These are phyloP conservation scores for Ichneumon xanthorius DNA, from an alignment of 2,888 invertebrate genomes.

Conservation along the genomic window DNA sequence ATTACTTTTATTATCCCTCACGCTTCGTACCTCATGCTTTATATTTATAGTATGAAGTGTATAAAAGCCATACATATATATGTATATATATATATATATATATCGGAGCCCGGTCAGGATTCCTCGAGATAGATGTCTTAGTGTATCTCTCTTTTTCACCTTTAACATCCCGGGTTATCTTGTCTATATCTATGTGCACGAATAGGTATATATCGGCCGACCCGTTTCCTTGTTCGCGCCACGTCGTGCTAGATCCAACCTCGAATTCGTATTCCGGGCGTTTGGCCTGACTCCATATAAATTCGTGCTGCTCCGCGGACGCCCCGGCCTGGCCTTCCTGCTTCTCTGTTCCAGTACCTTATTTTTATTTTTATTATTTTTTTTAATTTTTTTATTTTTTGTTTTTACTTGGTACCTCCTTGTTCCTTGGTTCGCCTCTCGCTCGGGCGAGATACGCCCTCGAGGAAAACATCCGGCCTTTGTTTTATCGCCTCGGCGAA, in stretches of 20 bases:
- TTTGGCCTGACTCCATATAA: conserved; percentile 51
- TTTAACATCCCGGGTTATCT: conserved; percentile 30
- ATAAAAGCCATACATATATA: conserved; percentile 5
- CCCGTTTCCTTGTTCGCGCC: conserved; percentile 27
- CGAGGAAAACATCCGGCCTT: conserved; percentile 66
- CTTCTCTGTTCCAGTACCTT: conserved; percentile 21
- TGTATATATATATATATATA: conserved; percentile 4
- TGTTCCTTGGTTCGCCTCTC: conserved; percentile 27
- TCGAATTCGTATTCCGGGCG: conserved; percentile 55
- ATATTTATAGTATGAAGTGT: conserved; percentile 45
- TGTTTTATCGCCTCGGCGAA: conserved; percentile 57
- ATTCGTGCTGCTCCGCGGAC: conserved; percentile 44
- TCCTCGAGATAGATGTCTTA: conserved; percentile 17
- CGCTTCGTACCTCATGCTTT: conserved; percentile 24
- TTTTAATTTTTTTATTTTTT: neutral
- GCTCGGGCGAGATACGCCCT: conserved; percentile 55
- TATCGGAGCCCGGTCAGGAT: conserved; percentile 29
- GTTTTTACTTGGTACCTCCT: conserved; percentile 9
- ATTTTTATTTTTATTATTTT: neutral
- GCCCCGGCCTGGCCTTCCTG: conserved; percentile 26
- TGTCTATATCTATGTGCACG: conserved; percentile 10
- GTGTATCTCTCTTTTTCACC: conserved; percentile 45
- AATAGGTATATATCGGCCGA: conserved; percentile 21
- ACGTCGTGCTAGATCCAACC: conserved; percentile 18
- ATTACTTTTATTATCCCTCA: conserved; percentile 41